These are phyloP conservation scores for Chaenogobius annularis DNA, from an alignment of 2,113 vertebrate species.

Conservation along the genomic window DNA sequence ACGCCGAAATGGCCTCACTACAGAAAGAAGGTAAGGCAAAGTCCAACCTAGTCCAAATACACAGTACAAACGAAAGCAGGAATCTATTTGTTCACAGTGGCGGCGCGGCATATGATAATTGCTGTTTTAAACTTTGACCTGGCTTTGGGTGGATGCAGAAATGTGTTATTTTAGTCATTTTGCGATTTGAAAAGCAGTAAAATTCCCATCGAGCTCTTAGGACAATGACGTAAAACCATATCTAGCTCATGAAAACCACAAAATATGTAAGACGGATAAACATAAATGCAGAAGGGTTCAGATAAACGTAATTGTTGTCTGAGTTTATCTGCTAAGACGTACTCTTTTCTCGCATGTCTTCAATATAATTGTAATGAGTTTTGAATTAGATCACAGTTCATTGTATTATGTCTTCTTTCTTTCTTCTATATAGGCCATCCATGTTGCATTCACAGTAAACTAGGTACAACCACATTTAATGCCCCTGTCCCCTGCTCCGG, in stretches of 20 bases:
- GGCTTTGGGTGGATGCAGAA: not conserved
- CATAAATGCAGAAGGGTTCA: not conserved
- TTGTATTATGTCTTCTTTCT: not conserved
- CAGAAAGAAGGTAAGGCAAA: constrained; percentile 79
- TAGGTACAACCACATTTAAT: constrained; percentile 21
- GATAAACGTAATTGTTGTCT: not conserved
- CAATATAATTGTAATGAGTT: not conserved
- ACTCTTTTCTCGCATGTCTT: too few species aligned
- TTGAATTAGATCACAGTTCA: not conserved
- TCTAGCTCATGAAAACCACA: constrained; percentile 50
- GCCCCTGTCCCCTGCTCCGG: constrained; percentile 13
- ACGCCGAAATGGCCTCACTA: constrained; percentile 59
- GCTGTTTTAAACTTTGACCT: constrained; percentile 43
- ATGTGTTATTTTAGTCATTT: constrained; percentile 34
- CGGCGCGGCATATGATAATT: constrained; percentile 21
- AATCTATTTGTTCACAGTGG: constrained; percentile 20
- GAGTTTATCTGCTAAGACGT: too few species aligned
- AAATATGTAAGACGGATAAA: not conserved
- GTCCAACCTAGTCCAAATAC: not conserved
- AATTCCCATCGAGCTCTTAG: constrained; percentile 27
- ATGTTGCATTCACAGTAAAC: not conserved
- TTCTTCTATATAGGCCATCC: not conserved
- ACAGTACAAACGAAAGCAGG: constrained; percentile 1
- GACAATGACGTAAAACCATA: constrained; percentile 57
- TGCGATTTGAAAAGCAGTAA: constrained; percentile 26